Evolutionary conservation across 2,888 invertebrate species (phyloP).

Genomic region (Plebejus melissa): DNA sequence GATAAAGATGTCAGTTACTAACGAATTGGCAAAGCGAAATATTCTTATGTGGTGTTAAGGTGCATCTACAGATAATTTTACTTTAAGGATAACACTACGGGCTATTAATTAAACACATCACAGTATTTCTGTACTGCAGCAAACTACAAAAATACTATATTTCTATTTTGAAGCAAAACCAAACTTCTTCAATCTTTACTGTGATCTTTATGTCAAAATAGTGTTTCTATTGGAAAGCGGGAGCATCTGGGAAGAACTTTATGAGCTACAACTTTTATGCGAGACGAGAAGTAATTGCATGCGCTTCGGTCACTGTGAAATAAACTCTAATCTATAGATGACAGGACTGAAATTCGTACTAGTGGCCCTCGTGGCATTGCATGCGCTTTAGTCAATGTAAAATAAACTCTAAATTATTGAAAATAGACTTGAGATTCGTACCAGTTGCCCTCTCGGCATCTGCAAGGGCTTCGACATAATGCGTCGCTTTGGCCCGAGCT

Average conservation of each 20-base stretch:
- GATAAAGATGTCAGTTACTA: background rate
- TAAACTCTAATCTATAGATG: background rate
- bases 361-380: constrained; percentile 34
- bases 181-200: background rate
- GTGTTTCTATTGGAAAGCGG: background rate
- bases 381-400: constrained; percentile 52
- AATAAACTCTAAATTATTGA: background rate
- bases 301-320: background rate
- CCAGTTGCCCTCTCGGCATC: constrained; percentile 74
- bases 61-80: too few species aligned
- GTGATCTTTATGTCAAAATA: background rate
- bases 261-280: constrained; percentile 13
- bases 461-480: constrained; percentile 73
- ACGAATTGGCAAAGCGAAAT: background rate
- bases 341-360: background rate
- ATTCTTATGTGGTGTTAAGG: background rate
- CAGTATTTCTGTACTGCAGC: too few species aligned
- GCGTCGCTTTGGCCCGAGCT: constrained; percentile 74
- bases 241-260: constrained; percentile 17
- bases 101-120: too few species aligned
- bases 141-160: too few species aligned
- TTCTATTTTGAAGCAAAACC: background rate
- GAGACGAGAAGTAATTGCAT: constrained; percentile 18
- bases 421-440: constrained; percentile 37
- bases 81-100: too few species aligned